Percentiles rank a stretch among this genome's conserved stretches.
Evolutionary conservation across 2,797 vertebrate genomes (phyloP).

Genomic region (Rhinichthys osculus): DNA sequence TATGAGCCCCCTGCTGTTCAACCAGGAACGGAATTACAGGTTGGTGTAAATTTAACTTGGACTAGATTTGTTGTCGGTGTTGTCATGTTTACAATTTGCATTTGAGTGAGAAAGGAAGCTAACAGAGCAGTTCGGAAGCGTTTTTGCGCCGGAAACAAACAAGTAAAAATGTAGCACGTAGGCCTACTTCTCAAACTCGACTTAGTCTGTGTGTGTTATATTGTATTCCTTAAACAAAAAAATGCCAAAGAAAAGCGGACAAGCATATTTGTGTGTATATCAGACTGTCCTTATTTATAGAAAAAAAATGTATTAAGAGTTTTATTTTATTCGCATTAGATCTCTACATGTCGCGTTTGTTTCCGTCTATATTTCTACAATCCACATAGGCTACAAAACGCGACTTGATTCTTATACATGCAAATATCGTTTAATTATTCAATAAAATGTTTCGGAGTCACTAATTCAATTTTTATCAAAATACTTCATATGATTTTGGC

Average conservation of each 20-base stretch:
- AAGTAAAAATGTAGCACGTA: neutral
- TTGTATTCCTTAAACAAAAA: neutral
- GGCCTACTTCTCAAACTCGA: neutral
- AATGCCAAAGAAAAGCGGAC: neutral
- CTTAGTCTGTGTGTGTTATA: neutral
- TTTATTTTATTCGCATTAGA: neutral
- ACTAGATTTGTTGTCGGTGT: conserved; percentile 7
- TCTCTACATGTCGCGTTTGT: neutral
- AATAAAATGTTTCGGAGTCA: neutral
- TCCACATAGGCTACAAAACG: neutral
- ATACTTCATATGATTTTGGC: neutral
- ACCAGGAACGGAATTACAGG: conserved; percentile 23
- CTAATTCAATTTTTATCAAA: neutral
- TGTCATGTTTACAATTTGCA: conserved; percentile 17
- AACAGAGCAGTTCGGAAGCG: neutral
- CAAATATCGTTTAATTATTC: neutral
- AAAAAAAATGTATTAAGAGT: neutral
- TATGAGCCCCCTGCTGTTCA: conserved; percentile 49
- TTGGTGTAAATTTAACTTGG: conserved; percentile 40
- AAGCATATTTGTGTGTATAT: neutral
- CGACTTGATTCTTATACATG: neutral
- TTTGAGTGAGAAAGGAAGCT: conserved; percentile 24
- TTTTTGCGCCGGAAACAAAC: conserved; percentile 10
- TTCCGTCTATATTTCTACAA: neutral
- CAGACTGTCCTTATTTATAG: neutral